Evolutionary conservation across 2,888 invertebrate genomes (phyloP), one percentile per base, ranked within the genome.

Genomic region (Sesamia inferens): DNA sequence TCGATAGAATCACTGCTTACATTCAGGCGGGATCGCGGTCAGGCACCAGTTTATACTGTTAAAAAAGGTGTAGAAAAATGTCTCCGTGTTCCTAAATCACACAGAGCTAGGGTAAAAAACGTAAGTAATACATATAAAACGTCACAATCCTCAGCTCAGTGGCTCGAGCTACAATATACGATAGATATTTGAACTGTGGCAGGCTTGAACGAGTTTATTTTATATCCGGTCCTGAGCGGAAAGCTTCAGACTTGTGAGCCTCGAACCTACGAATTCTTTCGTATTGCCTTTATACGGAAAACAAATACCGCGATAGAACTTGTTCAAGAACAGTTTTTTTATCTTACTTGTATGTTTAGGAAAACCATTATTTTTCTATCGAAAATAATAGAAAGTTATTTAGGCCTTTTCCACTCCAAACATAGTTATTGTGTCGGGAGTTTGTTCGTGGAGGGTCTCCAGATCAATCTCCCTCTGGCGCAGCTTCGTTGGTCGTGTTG

Each of bases 191-290:
- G 76, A 57, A 79, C 78, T 44, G 66, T 42, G 54, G 57, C 47
- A 70, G 64, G 69, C 55, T 51, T 57, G 31, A 70, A 59, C 75
- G 70, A 76, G 59, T 80, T 79, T 80, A 80, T 79, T 75, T 79
- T 76, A 63, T 67, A 70, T 80, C 67, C 57, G 63, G 59, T 58
- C 59, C 57, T 61, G 51, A 79, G 47, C 65, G 59, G 39, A 67
- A 67, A 64, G 63, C 63, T 54, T 54, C 51, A n/a, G n/a, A 8
- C 51, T 59, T 64, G 22, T n/a, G 5, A 64, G 48, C n/a, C 0
- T 39, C 47, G 48, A 42, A 54, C 1, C 47, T 48, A 51, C 5
- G 11, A 63, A 39, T 67, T 44, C 8, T 42, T 63, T 79, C 59
- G 51, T 80, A 67, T 58, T 65, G 31, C 31, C 74, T 79, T 66